Evolutionary conservation across 2,888 invertebrate species (phyloP).

Genomic region (Thymelicus lineola): DNA sequence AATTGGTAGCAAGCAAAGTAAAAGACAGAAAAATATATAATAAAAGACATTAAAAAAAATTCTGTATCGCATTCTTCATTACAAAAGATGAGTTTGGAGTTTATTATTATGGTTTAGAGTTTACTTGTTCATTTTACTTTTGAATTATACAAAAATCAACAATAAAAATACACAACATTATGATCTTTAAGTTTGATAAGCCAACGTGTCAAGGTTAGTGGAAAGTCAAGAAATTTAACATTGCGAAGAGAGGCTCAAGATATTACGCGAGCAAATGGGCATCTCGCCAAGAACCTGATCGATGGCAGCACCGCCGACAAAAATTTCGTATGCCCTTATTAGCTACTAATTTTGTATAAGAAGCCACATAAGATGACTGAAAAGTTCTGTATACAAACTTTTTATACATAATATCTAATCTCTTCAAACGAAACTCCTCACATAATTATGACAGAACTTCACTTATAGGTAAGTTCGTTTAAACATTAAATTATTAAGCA

Average conservation of each 20-base stretch:
- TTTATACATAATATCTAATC: no score
- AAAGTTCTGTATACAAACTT: no score
- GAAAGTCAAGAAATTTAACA: slow-evolving; percentile 37
- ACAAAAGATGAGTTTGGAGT: no score
- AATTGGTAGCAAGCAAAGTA: no score
- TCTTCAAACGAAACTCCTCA: no score
- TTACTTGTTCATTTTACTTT: neutral
- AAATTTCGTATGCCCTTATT: slow-evolving; percentile 25
- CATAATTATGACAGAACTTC: no score
- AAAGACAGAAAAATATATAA: no score
- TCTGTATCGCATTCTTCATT: no score
- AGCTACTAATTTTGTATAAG: slow-evolving; percentile 9
- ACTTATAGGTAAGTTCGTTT: no score
- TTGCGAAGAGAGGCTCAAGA: slow-evolving; percentile 33
- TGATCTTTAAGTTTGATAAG: slow-evolving; percentile 24
- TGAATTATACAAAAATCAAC: neutral
- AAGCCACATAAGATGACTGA: neutral
- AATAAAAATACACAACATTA: slow-evolving; percentile 2
- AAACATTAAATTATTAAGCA: no score
- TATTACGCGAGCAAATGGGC: slow-evolving; percentile 34
- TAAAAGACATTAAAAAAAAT: no score
- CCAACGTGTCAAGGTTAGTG: slow-evolving; percentile 33
- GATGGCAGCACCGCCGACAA: slow-evolving; percentile 20
- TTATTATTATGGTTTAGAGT: no score
- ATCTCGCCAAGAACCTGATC: slow-evolving; percentile 34